Percentiles rank a stretch among this genome's conserved stretches.
phyloP scores from a whole-genome alignment of 2,113 vertebrate species.

The Tetrax tetrax region DNA sequence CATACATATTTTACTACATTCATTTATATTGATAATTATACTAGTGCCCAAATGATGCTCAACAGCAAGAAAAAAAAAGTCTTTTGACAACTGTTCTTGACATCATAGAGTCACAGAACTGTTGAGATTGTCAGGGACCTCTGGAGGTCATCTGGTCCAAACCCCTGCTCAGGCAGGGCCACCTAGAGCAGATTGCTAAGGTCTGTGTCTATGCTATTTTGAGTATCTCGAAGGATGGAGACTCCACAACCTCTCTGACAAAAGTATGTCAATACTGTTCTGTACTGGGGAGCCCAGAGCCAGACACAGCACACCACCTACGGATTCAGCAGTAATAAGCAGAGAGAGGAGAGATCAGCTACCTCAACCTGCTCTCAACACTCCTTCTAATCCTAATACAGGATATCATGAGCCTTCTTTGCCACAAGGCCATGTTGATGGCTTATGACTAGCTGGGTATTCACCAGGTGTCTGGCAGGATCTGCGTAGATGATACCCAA shows the following conservation, averaged over 20 bases:
- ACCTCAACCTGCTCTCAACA: background rate
- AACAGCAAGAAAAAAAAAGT: background rate
- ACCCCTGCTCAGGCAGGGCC: rapidly evolving
- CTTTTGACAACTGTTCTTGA: background rate
- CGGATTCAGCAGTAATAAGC: background rate
- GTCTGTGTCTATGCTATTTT: background rate
- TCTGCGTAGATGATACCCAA: background rate
- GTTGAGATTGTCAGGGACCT: background rate
- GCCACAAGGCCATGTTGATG: background rate
- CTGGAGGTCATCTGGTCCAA: background rate
- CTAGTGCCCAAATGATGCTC: background rate
- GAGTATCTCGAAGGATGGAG: background rate
- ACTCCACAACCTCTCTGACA: background rate
- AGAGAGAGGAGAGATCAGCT: background rate
- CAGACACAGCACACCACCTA: too few relatives aligned
- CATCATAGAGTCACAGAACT: background rate
- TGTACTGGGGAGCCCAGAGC: background rate
- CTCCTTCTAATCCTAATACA: background rate
- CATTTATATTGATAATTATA: background rate
- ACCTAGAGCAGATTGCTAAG: background rate
- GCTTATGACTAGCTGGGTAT: background rate
- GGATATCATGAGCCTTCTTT: background rate
- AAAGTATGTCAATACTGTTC: rapidly evolving
- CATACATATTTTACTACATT: background rate
- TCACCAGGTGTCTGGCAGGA: too few relatives aligned